Evolutionary conservation across 2,797 vertebrate genomes (phyloP).

Genomic region (Acanthurus leucopareius): DNA sequence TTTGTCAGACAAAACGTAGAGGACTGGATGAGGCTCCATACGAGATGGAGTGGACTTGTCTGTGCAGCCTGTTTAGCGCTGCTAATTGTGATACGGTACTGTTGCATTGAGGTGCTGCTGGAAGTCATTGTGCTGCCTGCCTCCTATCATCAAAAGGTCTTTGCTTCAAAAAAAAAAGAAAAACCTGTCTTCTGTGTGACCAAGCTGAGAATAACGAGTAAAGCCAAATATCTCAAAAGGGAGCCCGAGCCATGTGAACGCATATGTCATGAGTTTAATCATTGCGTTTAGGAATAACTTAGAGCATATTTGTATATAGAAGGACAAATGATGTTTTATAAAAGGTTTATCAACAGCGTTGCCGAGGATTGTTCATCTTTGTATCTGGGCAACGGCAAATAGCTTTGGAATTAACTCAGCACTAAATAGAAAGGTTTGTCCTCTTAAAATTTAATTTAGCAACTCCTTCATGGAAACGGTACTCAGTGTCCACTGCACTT

Average conservation of each 20-base stretch:
- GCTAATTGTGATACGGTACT: slow-evolving; percentile 87
- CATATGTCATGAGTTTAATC: slow-evolving; percentile 54
- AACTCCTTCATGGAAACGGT: slow-evolving; percentile 62
- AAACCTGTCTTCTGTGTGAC: slow-evolving; percentile 73
- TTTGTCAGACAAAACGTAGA: slow-evolving; percentile 87
- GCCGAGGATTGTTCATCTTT: slow-evolving; percentile 37
- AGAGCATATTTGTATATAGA: slow-evolving; percentile 8
- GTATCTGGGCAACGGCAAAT: slow-evolving; percentile 56
- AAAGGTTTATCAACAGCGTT: slow-evolving; percentile 1
- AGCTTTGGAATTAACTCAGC: slow-evolving; percentile 55
- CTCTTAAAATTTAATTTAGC: slow-evolving; percentile 71
- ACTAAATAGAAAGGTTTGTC: slow-evolving; percentile 51
- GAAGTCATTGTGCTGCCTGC: slow-evolving; percentile 86
- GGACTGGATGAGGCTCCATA: slow-evolving; percentile 86
- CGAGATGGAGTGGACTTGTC: slow-evolving; percentile 85
- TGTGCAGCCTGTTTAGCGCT: slow-evolving; percentile 82
- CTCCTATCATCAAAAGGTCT: slow-evolving; percentile 84
- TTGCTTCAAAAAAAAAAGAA: slow-evolving; percentile 80
- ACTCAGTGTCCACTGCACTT: slow-evolving; percentile 66
- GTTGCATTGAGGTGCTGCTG: slow-evolving; percentile 85
- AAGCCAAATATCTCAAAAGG: slow-evolving; percentile 71
- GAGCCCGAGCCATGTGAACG: slow-evolving; percentile 37
- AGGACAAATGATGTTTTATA: slow-evolving; percentile 21
- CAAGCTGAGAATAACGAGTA: slow-evolving; percentile 70
- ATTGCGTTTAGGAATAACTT: slow-evolving; percentile 30